Percentiles rank a stretch among this genome's conserved stretches.
phyloP scores from a whole-genome alignment of 2,113 vertebrate species.

The Natator depressus region DNA sequence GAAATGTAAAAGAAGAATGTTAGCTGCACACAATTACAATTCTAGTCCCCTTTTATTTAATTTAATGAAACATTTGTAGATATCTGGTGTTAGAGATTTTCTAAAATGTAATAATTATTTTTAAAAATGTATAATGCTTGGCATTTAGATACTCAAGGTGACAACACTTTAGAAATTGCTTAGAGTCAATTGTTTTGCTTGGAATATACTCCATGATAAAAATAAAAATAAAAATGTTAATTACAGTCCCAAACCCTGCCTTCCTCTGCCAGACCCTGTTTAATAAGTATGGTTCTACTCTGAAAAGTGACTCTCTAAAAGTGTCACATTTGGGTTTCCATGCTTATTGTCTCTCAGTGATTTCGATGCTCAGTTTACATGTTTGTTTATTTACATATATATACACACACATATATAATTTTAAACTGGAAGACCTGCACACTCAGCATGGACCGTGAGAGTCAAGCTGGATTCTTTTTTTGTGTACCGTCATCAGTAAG shows the following conservation, averaged over 20 bases:
- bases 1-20: not conserved
- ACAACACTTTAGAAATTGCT: not conserved
- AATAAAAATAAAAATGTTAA: not conserved
- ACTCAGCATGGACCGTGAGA: not conserved
- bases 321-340: accelerated
- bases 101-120: not conserved
- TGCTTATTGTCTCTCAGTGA: not conserved
- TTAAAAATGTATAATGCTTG: not conserved
- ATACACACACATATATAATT: not conserved
- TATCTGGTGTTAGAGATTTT: not conserved
- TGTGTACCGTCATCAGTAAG: not conserved
- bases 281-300: not conserved
- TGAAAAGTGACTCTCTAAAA: not conserved
- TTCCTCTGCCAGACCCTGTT: not conserved
- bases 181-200: not conserved
- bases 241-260: not conserved
- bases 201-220: not conserved
- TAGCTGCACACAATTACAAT: conserved; percentile 7
- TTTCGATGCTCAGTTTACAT: not conserved
- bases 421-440: not conserved
- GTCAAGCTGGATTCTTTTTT: not conserved
- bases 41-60: not conserved
- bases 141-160: not conserved
- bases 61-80: not conserved
- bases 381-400: too few relatives aligned